Conservation (phyloP, 2,113 vertebrate species). For the Calyptomena viridis region DNA sequence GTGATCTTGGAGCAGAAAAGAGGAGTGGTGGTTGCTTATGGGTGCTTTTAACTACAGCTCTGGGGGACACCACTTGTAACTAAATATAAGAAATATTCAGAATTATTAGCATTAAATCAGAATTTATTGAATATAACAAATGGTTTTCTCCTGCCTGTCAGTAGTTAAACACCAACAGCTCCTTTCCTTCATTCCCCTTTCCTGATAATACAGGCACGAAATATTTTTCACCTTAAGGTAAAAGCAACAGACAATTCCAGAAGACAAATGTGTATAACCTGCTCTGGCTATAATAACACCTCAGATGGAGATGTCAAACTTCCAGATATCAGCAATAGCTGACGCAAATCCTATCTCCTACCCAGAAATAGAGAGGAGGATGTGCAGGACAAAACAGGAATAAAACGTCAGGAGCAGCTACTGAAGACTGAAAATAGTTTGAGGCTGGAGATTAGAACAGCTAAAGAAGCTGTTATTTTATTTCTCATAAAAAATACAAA, state of each 20-base stretch:
- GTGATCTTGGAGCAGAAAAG: background rate
- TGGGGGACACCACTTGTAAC: background rate
- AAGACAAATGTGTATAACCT: background rate
- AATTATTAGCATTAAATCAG: background rate
- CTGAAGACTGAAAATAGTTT: background rate
- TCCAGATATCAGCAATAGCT: background rate
- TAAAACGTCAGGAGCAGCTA: background rate
- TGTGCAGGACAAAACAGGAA: background rate
- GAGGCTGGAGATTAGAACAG: background rate
- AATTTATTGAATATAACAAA: background rate
- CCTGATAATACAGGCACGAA: background rate
- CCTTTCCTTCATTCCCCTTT: background rate
- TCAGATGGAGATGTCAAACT: background rate
- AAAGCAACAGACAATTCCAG: background rate
- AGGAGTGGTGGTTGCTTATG: background rate
- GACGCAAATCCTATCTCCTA: background rate
- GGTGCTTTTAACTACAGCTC: background rate
- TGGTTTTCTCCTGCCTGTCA: background rate
- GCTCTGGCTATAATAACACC: background rate
- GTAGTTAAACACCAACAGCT: background rate
- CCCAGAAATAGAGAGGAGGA: background rate
- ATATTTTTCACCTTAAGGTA: background rate
- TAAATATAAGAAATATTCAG: background rate
- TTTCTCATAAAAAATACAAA: conserved; percentile 4
- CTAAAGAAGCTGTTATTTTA: background rate